Evolutionary conservation across 1,140 invertebrate species (phyloP).

Genomic region (Rhizoglyphus robini): DNA sequence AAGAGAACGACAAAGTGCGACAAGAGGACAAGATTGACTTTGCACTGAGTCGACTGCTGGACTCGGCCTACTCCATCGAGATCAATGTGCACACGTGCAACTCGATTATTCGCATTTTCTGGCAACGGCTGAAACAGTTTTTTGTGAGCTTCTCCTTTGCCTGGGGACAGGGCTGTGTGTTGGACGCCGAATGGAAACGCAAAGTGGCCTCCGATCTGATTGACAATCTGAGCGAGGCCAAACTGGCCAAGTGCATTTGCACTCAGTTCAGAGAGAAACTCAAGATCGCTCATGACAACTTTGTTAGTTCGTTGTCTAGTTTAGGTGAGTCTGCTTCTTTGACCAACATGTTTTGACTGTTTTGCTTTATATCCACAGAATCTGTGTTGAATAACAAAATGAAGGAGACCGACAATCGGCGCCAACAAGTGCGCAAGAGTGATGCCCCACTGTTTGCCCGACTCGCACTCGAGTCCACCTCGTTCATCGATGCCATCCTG

Average conservation of each 20-base stretch:
- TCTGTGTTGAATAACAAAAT: constrained; percentile 53
- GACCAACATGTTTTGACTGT: not conserved
- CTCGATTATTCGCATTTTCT: constrained; percentile 53
- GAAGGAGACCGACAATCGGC: constrained; percentile 65
- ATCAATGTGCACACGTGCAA: constrained; percentile 60
- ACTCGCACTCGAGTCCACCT: constrained; percentile 68
- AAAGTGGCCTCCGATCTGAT: constrained; percentile 56
- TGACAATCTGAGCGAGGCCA: constrained; percentile 52
- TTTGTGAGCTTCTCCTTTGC: constrained; percentile 13
- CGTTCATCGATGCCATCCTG: constrained; percentile 58
- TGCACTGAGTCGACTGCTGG: constrained; percentile 63
- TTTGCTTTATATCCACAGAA: constrained; percentile 6
- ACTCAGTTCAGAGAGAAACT: constrained; percentile 47
- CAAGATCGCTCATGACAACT: constrained; percentile 51
- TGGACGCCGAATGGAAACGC: constrained; percentile 56
- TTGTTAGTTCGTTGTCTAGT: constrained; percentile 49
- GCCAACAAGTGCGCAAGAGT: constrained; percentile 52
- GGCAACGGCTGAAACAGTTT: constrained; percentile 56
- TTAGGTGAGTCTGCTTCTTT: constrained; percentile 38
- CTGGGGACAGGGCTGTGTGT: constrained; percentile 39
- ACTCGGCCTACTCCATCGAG: constrained; percentile 56
- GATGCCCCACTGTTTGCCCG: constrained; percentile 66
- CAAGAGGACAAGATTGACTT: constrained; percentile 44
- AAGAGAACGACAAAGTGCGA: constrained; percentile 28
- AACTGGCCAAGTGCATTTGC: constrained; percentile 60